Conservation (phyloP, 1,140 invertebrate species). For the Macrotrachela quadricornifera region DNA sequence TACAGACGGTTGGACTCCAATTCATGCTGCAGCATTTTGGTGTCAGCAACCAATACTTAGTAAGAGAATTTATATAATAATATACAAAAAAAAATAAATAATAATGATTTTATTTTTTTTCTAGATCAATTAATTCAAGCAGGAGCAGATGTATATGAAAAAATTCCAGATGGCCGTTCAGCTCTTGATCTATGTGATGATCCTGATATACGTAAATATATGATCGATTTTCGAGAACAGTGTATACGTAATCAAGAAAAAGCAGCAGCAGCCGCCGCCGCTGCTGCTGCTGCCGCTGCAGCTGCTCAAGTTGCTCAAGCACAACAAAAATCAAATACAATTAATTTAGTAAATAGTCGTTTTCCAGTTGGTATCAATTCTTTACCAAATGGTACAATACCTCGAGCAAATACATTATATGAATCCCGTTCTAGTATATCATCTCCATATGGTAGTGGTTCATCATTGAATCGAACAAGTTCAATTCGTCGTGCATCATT, state of each 20-base stretch:
- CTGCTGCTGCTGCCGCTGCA: conserved; percentile 1
- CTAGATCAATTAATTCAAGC: background rate
- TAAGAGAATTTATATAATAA: background rate
- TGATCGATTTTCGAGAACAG: conserved; percentile 1
- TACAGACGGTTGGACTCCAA: conserved; percentile 60
- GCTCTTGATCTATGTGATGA: conserved; percentile 6
- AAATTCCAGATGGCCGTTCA: background rate
- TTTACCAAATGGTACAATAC: background rate
- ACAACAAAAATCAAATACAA: no score
- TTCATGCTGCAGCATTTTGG: conserved; percentile 22
- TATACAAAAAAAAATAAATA: background rate
- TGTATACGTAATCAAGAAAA: conserved; percentile 1
- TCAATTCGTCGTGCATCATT: conserved; percentile 3
- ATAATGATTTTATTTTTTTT: background rate
- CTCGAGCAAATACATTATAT: background rate
- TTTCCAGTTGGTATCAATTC: background rate
- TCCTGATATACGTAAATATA: conserved; percentile 1
- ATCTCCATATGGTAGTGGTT: background rate
- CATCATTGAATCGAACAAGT: background rate
- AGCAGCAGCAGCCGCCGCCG: background rate
- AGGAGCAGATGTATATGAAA: conserved; percentile 2
- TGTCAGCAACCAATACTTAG: background rate
- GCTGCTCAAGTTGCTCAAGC: background rate
- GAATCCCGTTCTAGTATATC: no score
- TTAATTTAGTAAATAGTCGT: background rate